Percentiles rank a stretch among this genome's conserved stretches.
Conservation (phyloP, 64 coral and sea anemone genomes). For the Montipora sp. region DNA sequence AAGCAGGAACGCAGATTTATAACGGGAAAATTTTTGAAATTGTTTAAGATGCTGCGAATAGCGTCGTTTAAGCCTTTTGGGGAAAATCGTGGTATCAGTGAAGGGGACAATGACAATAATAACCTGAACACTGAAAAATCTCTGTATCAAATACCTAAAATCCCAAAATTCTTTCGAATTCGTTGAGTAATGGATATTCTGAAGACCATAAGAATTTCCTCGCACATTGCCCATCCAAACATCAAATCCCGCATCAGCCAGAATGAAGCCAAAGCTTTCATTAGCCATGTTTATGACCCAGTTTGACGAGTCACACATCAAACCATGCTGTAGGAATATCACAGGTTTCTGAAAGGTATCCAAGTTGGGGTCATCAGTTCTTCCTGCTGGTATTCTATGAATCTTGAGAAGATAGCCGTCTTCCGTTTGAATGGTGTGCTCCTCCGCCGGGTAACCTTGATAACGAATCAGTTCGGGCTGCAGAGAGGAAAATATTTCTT, state of each 20-base stretch:
- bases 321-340: constrained; percentile 78
- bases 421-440: constrained; percentile 73
- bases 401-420: constrained; percentile 86
- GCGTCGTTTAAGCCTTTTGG: too few species aligned
- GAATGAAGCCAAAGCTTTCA: constrained; percentile 79
- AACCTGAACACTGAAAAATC: too few species aligned
- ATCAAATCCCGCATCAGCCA: constrained; percentile 86
- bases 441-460: constrained; percentile 90
- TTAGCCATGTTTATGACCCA: constrained; percentile 85
- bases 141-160: constrained; percentile 71
- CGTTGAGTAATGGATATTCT: constrained; percentile 62
- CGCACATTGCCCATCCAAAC: constrained; percentile 93
- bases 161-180: constrained; percentile 93
- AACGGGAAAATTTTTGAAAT: too few species aligned
- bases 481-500: neutral
- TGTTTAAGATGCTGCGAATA: too few species aligned
- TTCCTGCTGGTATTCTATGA: constrained; percentile 87
- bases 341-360: constrained; percentile 3
- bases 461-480: constrained; percentile 87
- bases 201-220: constrained; percentile 83
- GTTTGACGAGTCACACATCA: constrained; percentile 56
- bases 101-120: too few species aligned
- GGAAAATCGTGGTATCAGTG: too few species aligned
- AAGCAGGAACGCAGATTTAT: too few species aligned
- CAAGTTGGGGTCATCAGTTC: neutral